These are phyloP conservation scores for Sandelia bainsii DNA, from an alignment of 2,797 vertebrate species.

Conservation along the genomic window DNA sequence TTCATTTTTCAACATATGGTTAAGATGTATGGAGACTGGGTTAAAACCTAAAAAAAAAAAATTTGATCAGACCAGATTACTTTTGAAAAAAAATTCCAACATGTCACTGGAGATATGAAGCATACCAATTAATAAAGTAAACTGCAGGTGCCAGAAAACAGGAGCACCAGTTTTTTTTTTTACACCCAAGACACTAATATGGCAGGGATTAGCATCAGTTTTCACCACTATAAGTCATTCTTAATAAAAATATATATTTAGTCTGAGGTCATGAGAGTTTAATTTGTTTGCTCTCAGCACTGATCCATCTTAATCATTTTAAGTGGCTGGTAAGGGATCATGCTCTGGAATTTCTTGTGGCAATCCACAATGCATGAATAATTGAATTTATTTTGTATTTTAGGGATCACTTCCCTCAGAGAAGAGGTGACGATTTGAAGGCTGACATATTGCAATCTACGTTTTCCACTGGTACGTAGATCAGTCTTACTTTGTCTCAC, in stretches of 20 bases:
- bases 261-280: conserved; percentile 8
- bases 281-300: conserved; percentile 15
- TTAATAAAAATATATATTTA: background rate
- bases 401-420: conserved; percentile 78
- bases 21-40: background rate
- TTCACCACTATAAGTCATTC: conserved; percentile 23
- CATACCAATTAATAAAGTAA: background rate
- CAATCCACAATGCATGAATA: conserved; percentile 15
- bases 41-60: background rate
- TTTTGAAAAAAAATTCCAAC: background rate
- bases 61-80: no score
- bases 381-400: conserved; percentile 50
- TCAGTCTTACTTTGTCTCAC: background rate
- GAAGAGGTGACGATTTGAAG: conserved; percentile 73
- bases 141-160: background rate
- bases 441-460: conserved; percentile 60
- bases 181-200: background rate
- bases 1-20: conserved; percentile 21
- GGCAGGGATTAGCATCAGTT: conserved; percentile 24
- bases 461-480: conserved; percentile 76
- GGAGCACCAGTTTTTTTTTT: background rate
- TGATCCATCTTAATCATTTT: conserved; percentile 21
- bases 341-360: conserved; percentile 14
- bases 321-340: conserved; percentile 37
- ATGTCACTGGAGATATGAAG: background rate